A percentile compares a stretch with the other conserved stretches of the same genome.
These are phyloP conservation scores for Melanostoma mellinum DNA, from an alignment of 2,888 invertebrate species.

Conservation along the genomic window DNA sequence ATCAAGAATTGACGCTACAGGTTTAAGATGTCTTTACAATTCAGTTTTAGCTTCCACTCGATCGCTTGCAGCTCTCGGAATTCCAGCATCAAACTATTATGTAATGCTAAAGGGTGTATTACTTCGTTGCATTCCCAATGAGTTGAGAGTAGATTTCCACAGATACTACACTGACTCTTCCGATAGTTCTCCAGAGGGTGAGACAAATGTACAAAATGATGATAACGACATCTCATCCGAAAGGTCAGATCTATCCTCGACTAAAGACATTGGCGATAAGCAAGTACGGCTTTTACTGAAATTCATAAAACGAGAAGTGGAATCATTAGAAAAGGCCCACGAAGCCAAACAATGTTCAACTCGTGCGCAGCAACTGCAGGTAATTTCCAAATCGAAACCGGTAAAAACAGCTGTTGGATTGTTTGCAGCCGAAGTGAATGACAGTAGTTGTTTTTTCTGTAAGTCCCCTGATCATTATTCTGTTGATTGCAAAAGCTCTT, in stretches of 20 bases:
- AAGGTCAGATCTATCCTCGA: neutral
- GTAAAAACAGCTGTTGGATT: slow-evolving; percentile 4
- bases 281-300: slow-evolving; percentile 11
- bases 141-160: slow-evolving; percentile 33
- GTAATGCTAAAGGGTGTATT: slow-evolving; percentile 42
- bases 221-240: neutral
- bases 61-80: slow-evolving; percentile 39
- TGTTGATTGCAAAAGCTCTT: neutral
- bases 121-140: slow-evolving; percentile 35
- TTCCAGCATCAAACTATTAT: slow-evolving; percentile 38
- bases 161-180: neutral
- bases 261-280: neutral
- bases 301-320: slow-evolving; percentile 22
- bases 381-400: neutral
- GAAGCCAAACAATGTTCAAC: slow-evolving; percentile 3
- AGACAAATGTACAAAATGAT: neutral
- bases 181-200: neutral
- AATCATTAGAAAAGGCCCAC: slow-evolving; percentile 10
- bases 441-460: slow-evolving; percentile 12
- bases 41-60: slow-evolving; percentile 33
- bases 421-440: neutral
- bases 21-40: slow-evolving; percentile 33
- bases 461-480: slow-evolving; percentile 9
- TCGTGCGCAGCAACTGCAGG: slow-evolving; percentile 7
- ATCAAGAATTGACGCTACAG: slow-evolving; percentile 21